Base-by-base conservation (phyloP, 2,113 vertebrate genomes). In the Taurulus bubalis region DNA sequence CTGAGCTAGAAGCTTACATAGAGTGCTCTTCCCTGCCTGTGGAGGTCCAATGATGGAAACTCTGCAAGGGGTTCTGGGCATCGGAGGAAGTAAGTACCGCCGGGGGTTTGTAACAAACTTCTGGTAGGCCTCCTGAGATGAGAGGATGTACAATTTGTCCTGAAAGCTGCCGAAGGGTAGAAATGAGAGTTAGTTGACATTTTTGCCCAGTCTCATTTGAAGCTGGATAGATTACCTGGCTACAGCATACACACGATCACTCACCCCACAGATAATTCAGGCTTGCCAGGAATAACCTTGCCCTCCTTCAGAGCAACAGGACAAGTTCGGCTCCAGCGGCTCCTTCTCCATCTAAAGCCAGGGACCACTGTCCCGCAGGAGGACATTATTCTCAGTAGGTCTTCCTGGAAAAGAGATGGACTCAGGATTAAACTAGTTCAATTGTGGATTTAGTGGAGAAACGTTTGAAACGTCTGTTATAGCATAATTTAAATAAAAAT, bases 61-160 rank as follows among this genome's bases (percentile, higher is more conserved):
- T 94, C 94, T 97, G 85, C 96, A 98, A 10, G 97, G 97, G 74
- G 94, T 88, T 10, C 90, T 75, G 6, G 97, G 98, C 96, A 98
- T 97, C 28, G 97, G 97, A 47, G 96, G 96, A 36, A 97, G 93
- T n/a, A 99, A 93, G 85, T 96, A 99, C 32, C 81, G 89, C 14
- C 96, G 93, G 45, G 98, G 98, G 85, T 97, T 99, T 80, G 79
- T 55, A 45, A 93, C 80, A 83, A 99, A 99, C 59, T 90, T 90
- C 55, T 94, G 94, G 68, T 95, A 45, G 60, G 97, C 93, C 74
- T 96, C 96, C 82, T 94, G 83, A 38, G 96, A 96, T 45, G 98
- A 98, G 47, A 98, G 89, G 40, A 96, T 1, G 3, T 98, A 99
- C 62, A 98, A 91, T 94, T 96, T 99, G 93, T 97, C 97, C 95